phyloP scores from a whole-genome alignment of 2,113 vertebrate genomes.

The Henicopernis longicauda region DNA sequence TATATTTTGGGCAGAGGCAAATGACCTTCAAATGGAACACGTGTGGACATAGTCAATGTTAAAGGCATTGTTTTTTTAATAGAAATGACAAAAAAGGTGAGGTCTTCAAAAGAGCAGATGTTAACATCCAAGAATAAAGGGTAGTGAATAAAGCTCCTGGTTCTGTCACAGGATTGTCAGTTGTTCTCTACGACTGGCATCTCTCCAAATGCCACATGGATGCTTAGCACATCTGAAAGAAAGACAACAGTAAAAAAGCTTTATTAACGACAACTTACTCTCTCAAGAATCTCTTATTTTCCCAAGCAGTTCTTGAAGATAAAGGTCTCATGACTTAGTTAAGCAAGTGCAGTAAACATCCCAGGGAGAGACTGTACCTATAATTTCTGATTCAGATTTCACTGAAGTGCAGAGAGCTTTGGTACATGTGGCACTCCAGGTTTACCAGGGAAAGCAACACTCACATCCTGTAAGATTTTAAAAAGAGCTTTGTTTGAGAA shows the following conservation, averaged over 20 bases:
- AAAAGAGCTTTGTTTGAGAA: not conserved
- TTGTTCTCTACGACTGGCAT: constrained; percentile 44
- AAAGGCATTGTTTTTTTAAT: not conserved
- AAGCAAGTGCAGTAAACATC: not conserved
- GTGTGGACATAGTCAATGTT: not conserved
- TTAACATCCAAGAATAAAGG: constrained; percentile 50
- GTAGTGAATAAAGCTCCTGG: constrained; percentile 72
- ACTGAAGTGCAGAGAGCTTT: not conserved
- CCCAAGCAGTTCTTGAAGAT: not conserved
- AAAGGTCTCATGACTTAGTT: not conserved
- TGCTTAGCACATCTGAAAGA: constrained; percentile 16
- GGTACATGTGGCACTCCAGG: not conserved
- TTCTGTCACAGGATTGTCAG: constrained; percentile 76
- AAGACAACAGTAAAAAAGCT: not conserved
- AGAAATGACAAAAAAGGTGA: constrained; percentile 26
- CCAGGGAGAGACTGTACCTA: not conserved
- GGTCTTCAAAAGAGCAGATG: constrained; percentile 22
- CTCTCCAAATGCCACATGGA: constrained; percentile 19
- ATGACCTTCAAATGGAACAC: not conserved
- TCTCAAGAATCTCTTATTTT: not conserved
- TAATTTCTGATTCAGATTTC: not conserved
- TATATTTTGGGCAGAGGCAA: not conserved
- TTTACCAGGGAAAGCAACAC: not conserved
- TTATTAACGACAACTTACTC: not conserved
- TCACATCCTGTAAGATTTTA: not conserved